These are phyloP conservation scores for Takifugu rubripes DNA, from an alignment of 2,797 vertebrate genomes.

Conservation along the genomic window DNA sequence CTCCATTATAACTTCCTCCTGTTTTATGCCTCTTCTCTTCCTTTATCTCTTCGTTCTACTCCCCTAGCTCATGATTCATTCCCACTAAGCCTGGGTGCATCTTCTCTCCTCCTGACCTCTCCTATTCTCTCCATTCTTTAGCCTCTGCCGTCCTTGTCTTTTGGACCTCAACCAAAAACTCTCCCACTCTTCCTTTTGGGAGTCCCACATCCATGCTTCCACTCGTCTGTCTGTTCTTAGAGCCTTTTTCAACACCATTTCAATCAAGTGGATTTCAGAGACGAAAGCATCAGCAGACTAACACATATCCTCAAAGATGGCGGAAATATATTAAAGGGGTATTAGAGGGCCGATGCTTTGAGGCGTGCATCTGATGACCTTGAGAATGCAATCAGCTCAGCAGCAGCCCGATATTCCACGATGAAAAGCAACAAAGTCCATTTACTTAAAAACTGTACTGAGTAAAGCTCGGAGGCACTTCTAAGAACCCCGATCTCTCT, in stretches of 20 bases:
- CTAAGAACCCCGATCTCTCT: too few relatives aligned
- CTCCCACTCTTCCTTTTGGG: conserved; percentile 15
- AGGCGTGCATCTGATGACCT: too few relatives aligned
- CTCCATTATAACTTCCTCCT: conserved; percentile 14
- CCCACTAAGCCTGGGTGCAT: conserved; percentile 6
- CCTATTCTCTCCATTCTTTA: conserved; percentile 20
- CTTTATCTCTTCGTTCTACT: background rate
- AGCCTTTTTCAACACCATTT: conserved; percentile 23
- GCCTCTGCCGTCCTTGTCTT: conserved; percentile 40
- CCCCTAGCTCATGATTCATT: conserved; percentile 3
- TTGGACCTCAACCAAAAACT: conserved; percentile 39
- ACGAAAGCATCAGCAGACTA: too few relatives aligned
- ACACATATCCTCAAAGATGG: too few relatives aligned
- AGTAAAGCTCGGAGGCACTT: too few relatives aligned
- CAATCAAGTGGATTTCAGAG: conserved; percentile 4
- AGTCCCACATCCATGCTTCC: conserved; percentile 21
- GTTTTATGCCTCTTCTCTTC: conserved; percentile 4
- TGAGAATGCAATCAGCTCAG: too few relatives aligned
- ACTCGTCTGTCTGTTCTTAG: conserved; percentile 16
- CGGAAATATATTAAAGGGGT: background rate
- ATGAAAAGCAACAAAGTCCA: too few relatives aligned
- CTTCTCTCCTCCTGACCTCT: conserved; percentile 19
- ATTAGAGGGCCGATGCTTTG: too few relatives aligned
- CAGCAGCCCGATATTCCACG: too few relatives aligned
- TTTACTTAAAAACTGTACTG: too few relatives aligned